A percentile compares a stretch with the other conserved stretches of the same genome.
These are phyloP conservation scores for Dasypolia templi DNA, from an alignment of 2,888 invertebrate species.

Conservation along the genomic window DNA sequence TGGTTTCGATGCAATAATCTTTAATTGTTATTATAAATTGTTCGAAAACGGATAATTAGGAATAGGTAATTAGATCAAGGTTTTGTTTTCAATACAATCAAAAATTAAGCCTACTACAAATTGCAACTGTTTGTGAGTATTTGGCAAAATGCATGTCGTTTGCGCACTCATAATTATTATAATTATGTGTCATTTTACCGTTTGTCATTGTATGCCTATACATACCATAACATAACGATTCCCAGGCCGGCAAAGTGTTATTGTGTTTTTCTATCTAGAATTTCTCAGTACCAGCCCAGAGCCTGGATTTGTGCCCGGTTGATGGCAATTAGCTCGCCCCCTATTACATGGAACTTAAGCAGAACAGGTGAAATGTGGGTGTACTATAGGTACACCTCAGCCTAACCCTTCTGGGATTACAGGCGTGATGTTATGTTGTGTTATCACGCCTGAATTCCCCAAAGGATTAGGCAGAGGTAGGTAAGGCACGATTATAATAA, in stretches of 20 bases:
- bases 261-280: too few species aligned
- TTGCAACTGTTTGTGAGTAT: neutral
- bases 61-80: neutral
- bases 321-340: too few species aligned
- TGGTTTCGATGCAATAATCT: neutral
- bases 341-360: too few species aligned
- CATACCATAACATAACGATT: neutral
- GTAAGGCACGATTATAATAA: neutral
- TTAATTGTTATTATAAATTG: neutral
- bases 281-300: too few species aligned
- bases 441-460: too few species aligned
- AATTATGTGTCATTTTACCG: neutral
- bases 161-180: neutral
- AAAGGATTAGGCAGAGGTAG: neutral
- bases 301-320: too few species aligned
- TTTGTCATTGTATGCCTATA: neutral
- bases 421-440: too few species aligned
- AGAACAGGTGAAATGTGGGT: too few species aligned
- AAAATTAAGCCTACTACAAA: too few species aligned
- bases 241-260: too few species aligned
- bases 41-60: neutral
- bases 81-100: neutral
- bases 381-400: too few species aligned
- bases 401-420: too few species aligned
- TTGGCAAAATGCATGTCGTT: neutral